phyloP scores from a whole-genome alignment of 2,888 invertebrate genomes.

The Itoplectis maculator region DNA sequence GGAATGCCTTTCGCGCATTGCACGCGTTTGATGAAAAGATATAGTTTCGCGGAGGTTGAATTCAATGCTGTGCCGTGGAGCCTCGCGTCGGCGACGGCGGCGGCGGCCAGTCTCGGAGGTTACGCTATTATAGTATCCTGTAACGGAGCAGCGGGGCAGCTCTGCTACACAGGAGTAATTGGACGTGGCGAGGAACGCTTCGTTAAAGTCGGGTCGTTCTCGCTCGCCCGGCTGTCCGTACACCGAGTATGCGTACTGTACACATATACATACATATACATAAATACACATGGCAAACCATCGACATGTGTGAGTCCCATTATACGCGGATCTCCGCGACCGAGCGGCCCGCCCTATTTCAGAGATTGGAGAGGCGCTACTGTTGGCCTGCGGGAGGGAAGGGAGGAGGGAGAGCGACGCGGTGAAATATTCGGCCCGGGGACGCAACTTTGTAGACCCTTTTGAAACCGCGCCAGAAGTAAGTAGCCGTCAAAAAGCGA shows the following conservation, averaged over 20 bases:
- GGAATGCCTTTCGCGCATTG: not conserved
- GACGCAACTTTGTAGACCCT: slow-evolving; percentile 27
- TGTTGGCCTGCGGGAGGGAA: slow-evolving; percentile 15
- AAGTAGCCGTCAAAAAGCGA: slow-evolving; percentile 31
- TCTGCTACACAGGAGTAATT: slow-evolving; percentile 47
- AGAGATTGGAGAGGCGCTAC: slow-evolving; percentile 42
- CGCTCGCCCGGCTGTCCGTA: slow-evolving; percentile 24
- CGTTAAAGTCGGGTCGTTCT: slow-evolving; percentile 31
- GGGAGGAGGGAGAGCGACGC: too few relatives aligned
- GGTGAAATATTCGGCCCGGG: not conserved
- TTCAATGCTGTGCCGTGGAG: slow-evolving; percentile 9
- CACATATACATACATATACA: slow-evolving; percentile 9
- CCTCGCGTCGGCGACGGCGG: too few relatives aligned
- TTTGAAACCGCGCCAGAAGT: slow-evolving; percentile 13
- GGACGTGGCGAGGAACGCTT: slow-evolving; percentile 45
- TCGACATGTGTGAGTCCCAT: not conserved
- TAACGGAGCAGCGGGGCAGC: slow-evolving; percentile 29
- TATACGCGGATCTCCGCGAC: not conserved
- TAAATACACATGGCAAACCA: not conserved
- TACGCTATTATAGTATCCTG: slow-evolving; percentile 32
- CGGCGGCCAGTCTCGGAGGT: not conserved
- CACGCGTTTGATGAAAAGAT: slow-evolving; percentile 27
- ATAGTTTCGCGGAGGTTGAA: slow-evolving; percentile 24
- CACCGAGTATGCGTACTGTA: not conserved
- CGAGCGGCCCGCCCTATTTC: slow-evolving; percentile 10